Base-by-base conservation (phyloP, 1,140 invertebrate genomes). In the Sminthurinus signatus region DNA sequence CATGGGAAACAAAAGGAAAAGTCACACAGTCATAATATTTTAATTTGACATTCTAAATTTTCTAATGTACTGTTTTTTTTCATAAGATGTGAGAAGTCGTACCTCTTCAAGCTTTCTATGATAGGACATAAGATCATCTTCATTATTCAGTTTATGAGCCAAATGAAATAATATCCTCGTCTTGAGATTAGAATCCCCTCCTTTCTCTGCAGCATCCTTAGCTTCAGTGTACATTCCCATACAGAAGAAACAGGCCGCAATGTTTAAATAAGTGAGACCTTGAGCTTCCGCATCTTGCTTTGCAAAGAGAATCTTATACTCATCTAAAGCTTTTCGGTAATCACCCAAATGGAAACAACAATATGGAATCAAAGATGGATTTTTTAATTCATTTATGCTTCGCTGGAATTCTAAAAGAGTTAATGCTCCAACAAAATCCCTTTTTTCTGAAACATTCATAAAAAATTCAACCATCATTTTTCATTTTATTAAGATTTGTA, bases 201-300 rank as follows among this genome's bases (percentile, higher is more conserved):
- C 59, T 29, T 70, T 72, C 21, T 58, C 62, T 3, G 63, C 60
- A 14, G 68, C 67, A 60, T 79, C 76, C 64, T 83, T 78, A 17
- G 83, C 79, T 73, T 87, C 83, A 54, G 82, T 80, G 72, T 89
- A 88, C 82, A 87, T 85, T 75, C 94, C 95, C 63, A 98, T 80
- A 74, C 93, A 96, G 76, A 98, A 98, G 76, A 92, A 92, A 76
- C 93, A 96, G 62, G 95, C 96, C 8, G 91, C 93, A 4, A 96
- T 78, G 79, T 94, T 93, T 2, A 89, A 81, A 43, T 80, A 79
- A 12, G 56, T 63, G 0, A 48, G 32, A 14, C 65, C 60, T 8
- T 67, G 56, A 1, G 19, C 28, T 12, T 73, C 73, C 29, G 70
- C 55, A 19, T 74, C 66, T 15, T 65, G 67, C 51, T 73, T 73